These are phyloP conservation scores for Notamacropus eugenii DNA, from an alignment of 2,797 vertebrate species.

Conservation along the genomic window DNA sequence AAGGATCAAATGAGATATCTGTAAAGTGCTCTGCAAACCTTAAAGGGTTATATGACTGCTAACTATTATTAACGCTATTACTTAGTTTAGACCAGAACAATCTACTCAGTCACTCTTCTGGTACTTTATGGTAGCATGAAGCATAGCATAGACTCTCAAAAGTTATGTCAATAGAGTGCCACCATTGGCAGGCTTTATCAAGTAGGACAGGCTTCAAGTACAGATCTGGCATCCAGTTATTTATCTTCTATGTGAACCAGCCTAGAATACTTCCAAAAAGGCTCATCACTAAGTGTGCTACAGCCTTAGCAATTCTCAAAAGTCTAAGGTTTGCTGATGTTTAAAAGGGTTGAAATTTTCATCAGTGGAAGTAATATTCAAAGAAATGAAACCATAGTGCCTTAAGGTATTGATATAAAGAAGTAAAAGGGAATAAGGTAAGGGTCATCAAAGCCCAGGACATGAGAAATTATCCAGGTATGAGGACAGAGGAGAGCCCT, in stretches of 20 bases:
- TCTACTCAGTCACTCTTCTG: background rate
- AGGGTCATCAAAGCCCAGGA: background rate
- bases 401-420: background rate
- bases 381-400: background rate
- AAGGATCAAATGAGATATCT: background rate
- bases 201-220: background rate
- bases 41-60: background rate
- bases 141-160: background rate
- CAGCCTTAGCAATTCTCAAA: background rate
- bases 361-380: background rate
- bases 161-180: background rate
- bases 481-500: background rate
- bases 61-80: background rate
- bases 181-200: background rate
- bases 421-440: background rate
- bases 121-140: background rate
- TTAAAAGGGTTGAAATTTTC: background rate
- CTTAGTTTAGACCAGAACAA: background rate
- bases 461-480: background rate
- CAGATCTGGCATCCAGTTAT: background rate
- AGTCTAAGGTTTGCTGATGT: background rate
- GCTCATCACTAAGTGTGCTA: background rate
- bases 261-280: background rate
- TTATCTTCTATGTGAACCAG: background rate
- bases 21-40: background rate